These are phyloP conservation scores for Melanotaenia nigrans DNA, from an alignment of 2,797 vertebrate genomes.

Conservation along the genomic window DNA sequence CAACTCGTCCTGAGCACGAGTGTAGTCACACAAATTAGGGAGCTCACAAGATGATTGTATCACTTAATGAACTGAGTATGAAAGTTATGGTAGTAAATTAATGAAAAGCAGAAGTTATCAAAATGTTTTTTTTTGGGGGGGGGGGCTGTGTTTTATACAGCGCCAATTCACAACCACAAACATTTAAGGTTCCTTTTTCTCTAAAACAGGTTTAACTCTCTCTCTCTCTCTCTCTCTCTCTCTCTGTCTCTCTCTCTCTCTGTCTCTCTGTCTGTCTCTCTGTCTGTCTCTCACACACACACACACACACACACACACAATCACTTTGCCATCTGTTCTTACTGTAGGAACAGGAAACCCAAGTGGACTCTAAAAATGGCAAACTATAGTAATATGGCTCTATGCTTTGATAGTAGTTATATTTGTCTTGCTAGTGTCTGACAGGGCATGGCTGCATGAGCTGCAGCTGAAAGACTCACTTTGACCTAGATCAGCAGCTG, in stretches of 20 bases:
- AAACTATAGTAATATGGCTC: slow-evolving; percentile 39
- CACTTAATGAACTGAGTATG: background rate
- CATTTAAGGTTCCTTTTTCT: no score
- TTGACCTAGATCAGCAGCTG: slow-evolving; percentile 66
- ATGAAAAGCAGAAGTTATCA: background rate
- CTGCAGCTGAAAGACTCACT: slow-evolving; percentile 62
- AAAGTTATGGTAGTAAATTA: no score
- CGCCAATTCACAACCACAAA: no score
- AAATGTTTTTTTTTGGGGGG: background rate
- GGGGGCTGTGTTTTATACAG: no score
- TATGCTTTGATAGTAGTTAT: slow-evolving; percentile 24
- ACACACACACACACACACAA: no score
- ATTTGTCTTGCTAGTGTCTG: slow-evolving; percentile 55
- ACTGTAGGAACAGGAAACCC: slow-evolving; percentile 52
- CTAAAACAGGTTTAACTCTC: no score
- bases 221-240: no score
- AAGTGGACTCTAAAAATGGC: slow-evolving; percentile 35
- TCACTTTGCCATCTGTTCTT: slow-evolving; percentile 60
- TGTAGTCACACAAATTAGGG: background rate
- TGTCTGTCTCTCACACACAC: no score
- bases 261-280: no score
- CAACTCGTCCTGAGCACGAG: background rate
- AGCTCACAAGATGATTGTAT: background rate
- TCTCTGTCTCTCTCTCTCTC: no score
- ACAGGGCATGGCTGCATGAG: slow-evolving; percentile 49